Conservation (phyloP, 2,797 vertebrate species). For the Carapus acus region DNA sequence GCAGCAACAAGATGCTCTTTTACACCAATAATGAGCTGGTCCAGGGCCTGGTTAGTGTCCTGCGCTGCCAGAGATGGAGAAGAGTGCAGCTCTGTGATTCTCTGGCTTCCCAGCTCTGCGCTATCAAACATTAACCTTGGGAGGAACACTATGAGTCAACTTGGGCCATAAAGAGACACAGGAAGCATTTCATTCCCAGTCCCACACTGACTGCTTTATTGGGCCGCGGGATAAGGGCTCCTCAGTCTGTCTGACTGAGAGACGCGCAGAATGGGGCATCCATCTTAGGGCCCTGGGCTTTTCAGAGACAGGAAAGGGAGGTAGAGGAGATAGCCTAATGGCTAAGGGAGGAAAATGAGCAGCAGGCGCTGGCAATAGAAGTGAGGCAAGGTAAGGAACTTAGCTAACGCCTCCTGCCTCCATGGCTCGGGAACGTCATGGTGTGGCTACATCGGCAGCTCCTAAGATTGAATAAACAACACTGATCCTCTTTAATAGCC, state of each 20-base stretch:
- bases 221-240: slow-evolving; percentile 63
- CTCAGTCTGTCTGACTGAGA: slow-evolving; percentile 59
- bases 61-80: slow-evolving; percentile 54
- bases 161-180: slow-evolving; percentile 67
- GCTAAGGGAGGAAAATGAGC: slow-evolving; percentile 32
- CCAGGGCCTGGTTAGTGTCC: slow-evolving; percentile 28
- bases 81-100: slow-evolving; percentile 65
- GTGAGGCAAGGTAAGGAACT: slow-evolving; percentile 11
- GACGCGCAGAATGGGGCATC: slow-evolving; percentile 55
- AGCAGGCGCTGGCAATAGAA: slow-evolving; percentile 18
- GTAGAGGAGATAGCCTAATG: slow-evolving; percentile 25
- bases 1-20: slow-evolving; percentile 27
- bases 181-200: slow-evolving; percentile 70
- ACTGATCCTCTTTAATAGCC: too few species aligned
- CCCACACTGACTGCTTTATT: slow-evolving; percentile 72
- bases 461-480: too few species aligned
- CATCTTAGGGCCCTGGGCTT: slow-evolving; percentile 45
- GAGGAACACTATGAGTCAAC: slow-evolving; percentile 69
- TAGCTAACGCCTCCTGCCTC: not conserved
- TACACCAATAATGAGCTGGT: slow-evolving; percentile 42
- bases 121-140: slow-evolving; percentile 70
- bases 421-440: not conserved
- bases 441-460: too few species aligned
- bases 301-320: slow-evolving; percentile 60
- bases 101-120: slow-evolving; percentile 56